Conservation (phyloP, 2,888 invertebrate species). For the Mythimna pallens region DNA sequence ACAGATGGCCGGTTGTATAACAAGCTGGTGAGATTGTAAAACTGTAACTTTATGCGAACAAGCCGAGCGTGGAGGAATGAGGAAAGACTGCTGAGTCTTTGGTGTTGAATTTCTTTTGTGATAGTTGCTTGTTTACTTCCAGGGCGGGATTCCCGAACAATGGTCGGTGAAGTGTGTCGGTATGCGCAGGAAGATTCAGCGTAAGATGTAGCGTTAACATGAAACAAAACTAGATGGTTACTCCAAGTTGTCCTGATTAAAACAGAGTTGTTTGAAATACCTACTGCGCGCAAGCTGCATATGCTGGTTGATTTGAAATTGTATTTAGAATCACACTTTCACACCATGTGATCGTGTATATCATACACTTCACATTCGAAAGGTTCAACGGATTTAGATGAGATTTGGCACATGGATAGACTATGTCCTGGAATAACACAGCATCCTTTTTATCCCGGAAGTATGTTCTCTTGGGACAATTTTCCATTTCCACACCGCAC, state of each 20-base stretch:
- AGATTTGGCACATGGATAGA: too few species aligned
- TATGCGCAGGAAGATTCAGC: background rate
- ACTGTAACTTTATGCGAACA: conserved; percentile 62
- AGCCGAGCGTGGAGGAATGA: conserved; percentile 64
- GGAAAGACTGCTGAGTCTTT: conserved; percentile 55
- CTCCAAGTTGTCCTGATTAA: background rate
- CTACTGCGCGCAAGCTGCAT: too few species aligned
- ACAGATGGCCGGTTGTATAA: conserved; percentile 72
- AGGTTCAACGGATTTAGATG: too few species aligned
- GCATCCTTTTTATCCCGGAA: too few species aligned
- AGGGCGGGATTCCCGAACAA: conserved; percentile 39
- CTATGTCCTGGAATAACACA: too few species aligned
- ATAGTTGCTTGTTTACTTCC: conserved; percentile 55
- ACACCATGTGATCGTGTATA: too few species aligned
- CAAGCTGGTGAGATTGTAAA: conserved; percentile 61
- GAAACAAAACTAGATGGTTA: background rate
- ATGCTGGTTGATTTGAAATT: too few species aligned
- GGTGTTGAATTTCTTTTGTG: conserved; percentile 55
- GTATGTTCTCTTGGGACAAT: too few species aligned
- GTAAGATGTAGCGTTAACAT: background rate
- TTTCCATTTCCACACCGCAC: too few species aligned
- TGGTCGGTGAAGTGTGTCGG: conserved; percentile 29
- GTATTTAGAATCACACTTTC: too few species aligned
- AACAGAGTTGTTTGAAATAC: background rate
- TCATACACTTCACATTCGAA: too few species aligned